phyloP scores from a whole-genome alignment of 2,888 invertebrate genomes.

The Trichopria drosophilae region DNA sequence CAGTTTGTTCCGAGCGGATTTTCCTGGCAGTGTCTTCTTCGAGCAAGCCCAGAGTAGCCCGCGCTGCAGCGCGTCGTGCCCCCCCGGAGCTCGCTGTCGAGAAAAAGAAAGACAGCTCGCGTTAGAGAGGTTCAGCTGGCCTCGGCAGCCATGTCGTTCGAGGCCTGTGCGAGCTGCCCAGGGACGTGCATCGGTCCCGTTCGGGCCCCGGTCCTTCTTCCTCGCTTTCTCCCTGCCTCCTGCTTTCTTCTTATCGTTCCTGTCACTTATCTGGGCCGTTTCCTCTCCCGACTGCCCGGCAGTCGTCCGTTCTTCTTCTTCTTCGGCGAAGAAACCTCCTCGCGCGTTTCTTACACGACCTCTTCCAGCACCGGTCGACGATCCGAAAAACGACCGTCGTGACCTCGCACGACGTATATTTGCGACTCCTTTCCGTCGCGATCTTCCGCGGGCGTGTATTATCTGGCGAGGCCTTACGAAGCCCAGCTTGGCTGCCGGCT shows the following conservation, averaged over 20 bases:
- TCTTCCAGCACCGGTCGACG: background rate
- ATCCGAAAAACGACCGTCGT: slow-evolving; percentile 8
- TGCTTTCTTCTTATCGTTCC: slow-evolving; percentile 12
- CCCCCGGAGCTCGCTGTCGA: too few species aligned
- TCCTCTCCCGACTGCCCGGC: too few species aligned
- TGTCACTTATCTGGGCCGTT: too few species aligned
- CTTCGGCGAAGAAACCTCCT: background rate
- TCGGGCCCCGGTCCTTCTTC: slow-evolving; percentile 33
- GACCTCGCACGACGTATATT: too few species aligned
- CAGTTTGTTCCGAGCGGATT: slow-evolving; percentile 29
- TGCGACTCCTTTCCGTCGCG: slow-evolving; percentile 8
- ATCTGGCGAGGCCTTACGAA: too few species aligned
- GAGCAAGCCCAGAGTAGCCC: too few species aligned
- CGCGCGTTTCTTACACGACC: background rate
- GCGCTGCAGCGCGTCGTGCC: too few species aligned
- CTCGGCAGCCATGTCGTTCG: slow-evolving; percentile 56
- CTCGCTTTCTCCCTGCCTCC: slow-evolving; percentile 20
- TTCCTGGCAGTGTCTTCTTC: slow-evolving; percentile 35
- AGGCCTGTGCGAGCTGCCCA: slow-evolving; percentile 40
- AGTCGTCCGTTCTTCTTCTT: background rate
- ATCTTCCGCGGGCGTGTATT: background rate
- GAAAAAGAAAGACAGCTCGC: slow-evolving; percentile 22
- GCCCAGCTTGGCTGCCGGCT: slow-evolving; percentile 39
- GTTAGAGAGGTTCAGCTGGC: slow-evolving; percentile 52
- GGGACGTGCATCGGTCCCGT: slow-evolving; percentile 35